These are phyloP conservation scores for Ovibos moschatus DNA, from an alignment of 2,113 vertebrate species.

Conservation along the genomic window DNA sequence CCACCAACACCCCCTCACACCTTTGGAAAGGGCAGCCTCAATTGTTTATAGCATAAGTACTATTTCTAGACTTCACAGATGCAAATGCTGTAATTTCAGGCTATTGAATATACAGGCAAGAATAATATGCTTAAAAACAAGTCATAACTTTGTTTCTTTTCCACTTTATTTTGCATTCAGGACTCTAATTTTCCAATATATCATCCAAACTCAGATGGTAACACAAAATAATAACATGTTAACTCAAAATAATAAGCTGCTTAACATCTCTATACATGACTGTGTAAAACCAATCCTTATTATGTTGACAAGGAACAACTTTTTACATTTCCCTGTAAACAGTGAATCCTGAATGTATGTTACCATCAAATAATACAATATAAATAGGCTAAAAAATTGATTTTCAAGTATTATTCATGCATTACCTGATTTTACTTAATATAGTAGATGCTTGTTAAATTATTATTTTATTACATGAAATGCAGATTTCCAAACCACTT, in stretches of 20 bases:
- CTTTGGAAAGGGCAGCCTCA: constrained; percentile 25
- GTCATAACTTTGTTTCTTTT: constrained; percentile 23
- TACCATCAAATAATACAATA: constrained; percentile 33
- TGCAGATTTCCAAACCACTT: constrained; percentile 11
- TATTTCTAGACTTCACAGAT: constrained; percentile 14
- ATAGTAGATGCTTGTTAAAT: neutral
- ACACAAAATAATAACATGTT: constrained; percentile 18
- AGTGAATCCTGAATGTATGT: constrained; percentile 12
- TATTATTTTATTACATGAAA: neutral
- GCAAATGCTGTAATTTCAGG: neutral
- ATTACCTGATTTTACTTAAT: neutral
- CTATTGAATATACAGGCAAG: constrained; percentile 36
- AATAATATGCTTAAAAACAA: constrained; percentile 52
- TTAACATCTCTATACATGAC: constrained; percentile 10
- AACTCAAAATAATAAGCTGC: constrained; percentile 16
- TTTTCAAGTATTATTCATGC: neutral
- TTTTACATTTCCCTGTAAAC: constrained; percentile 52
- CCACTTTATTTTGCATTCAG: neutral
- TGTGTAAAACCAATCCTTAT: constrained; percentile 6
- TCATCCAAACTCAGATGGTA: constrained; percentile 41
- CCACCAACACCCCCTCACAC: neutral
- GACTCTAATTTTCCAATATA: constrained; percentile 24
- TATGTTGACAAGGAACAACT: neutral
- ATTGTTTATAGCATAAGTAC: neutral
- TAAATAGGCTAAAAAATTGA: neutral